Evolutionary conservation across 2,113 vertebrate species (phyloP), one percentile per base, ranked within the genome.

Genomic region (Pelusios castaneus): DNA sequence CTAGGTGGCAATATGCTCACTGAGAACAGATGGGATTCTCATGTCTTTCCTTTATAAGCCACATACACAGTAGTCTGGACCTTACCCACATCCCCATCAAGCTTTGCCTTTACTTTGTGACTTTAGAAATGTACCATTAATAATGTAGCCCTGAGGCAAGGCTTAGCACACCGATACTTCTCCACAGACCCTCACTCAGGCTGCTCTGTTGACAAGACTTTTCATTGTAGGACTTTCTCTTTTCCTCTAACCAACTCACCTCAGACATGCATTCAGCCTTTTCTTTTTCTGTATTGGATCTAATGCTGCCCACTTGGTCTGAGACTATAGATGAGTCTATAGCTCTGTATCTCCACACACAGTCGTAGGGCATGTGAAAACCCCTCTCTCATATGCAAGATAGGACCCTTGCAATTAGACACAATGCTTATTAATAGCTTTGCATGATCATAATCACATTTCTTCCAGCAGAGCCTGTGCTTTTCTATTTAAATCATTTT

Each of bases 1-100:
- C 93, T 89, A 91, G 79, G 95, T 93, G 89, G 92, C 93, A 95
- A 84, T 87, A 76, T 1, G 1, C 84, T 79, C 70, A 49, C 92
- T 89, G 76, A 22, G 76, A 91, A 87, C 1, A 1, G 34, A 21
- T 67, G 2, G 2, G 43, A 87, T 85, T 21, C 67, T 41, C 92
- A 78, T 75, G 95, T 49, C 17, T 58, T 88, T 88, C 31, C 88
- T 24, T 67, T 43, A 51, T 8, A 12, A 70, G 60, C 8, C 10
- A 45, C 0, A 0, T 6, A 5, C 58, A 22, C 55, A 7, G 24
- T 41, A 91, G 85, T 56, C 34, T 81, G 4, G 8, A 82, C 21
- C 84, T 92, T 10, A 8, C 6, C 73, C 5, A 5, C 24, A 75
- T 5, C 25, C 11, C 5, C 51, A 4, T 4, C 58, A 10, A 43